These are phyloP conservation scores for Polylopha cassiicola DNA, from an alignment of 2,888 invertebrate genomes.

Conservation along the genomic window DNA sequence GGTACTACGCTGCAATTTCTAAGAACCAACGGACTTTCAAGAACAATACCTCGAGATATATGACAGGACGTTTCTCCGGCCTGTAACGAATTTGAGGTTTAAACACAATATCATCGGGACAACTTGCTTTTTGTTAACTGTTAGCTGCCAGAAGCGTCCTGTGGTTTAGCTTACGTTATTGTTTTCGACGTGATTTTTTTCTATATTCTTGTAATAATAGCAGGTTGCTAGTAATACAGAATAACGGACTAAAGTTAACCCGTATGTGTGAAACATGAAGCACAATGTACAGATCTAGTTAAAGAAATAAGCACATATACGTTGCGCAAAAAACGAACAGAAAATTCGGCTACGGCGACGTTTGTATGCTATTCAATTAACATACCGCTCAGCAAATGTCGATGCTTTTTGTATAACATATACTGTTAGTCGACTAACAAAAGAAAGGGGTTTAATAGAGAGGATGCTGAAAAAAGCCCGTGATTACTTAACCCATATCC, in stretches of 20 bases:
- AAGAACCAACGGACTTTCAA: slow-evolving; percentile 54
- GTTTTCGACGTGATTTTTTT: slow-evolving; percentile 13
- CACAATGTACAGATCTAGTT: slow-evolving; percentile 26
- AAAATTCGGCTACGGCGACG: slow-evolving; percentile 41
- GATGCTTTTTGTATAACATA: slow-evolving; percentile 45
- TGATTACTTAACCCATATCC: slow-evolving; percentile 77
- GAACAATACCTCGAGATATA: slow-evolving; percentile 65
- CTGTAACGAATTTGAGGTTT: slow-evolving; percentile 71
- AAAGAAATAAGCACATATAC: slow-evolving; percentile 32
- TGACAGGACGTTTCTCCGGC: slow-evolving; percentile 52
- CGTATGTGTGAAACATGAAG: slow-evolving; percentile 15
- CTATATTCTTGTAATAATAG: no score
- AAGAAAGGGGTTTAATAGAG: slow-evolving; percentile 61
- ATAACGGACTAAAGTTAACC: no score
- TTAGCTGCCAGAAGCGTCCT: slow-evolving; percentile 42
- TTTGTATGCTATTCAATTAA: slow-evolving; percentile 58
- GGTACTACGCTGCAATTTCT: slow-evolving; percentile 52
- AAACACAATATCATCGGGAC: slow-evolving; percentile 48
- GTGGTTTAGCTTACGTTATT: slow-evolving; percentile 37
- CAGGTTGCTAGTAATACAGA: no score
- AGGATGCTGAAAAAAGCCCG: slow-evolving; percentile 58
- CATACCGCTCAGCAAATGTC: slow-evolving; percentile 58
- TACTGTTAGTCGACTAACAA: slow-evolving; percentile 59
- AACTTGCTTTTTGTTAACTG: slow-evolving; percentile 41
- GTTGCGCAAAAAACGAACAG: slow-evolving; percentile 39